A percentile compares a stretch with the other conserved stretches of the same genome.
Evolutionary conservation across 2,113 vertebrate genomes (phyloP).

Genomic region (Potamarius usumacintae): DNA sequence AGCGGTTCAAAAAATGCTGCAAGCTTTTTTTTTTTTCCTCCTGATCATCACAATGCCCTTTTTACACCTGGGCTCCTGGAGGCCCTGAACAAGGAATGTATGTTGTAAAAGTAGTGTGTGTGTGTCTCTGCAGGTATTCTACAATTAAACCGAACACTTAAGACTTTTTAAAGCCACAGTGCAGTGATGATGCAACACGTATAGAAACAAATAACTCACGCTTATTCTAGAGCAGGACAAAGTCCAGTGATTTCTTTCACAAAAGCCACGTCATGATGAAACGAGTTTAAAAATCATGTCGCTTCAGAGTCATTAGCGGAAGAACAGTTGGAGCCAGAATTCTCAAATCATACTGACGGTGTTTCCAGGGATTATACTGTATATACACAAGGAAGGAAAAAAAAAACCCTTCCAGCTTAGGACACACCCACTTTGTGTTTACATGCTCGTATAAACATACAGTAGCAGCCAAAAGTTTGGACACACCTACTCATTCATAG

Average conservation of each 20-base stretch:
- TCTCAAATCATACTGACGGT: not conserved
- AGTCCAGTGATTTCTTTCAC: not conserved
- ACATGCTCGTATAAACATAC: not conserved
- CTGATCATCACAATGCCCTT: slow-evolving; percentile 16
- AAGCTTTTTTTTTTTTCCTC: not conserved
- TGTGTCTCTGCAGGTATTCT: not conserved
- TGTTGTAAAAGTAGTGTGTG: not conserved
- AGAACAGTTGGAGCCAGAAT: not conserved
- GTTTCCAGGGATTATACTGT: not conserved
- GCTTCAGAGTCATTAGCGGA: not conserved
- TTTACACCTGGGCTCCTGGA: slow-evolving; percentile 34
- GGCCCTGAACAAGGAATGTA: not conserved
- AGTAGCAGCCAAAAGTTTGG: no score
- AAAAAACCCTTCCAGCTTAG: not conserved
- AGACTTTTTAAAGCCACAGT: not conserved
- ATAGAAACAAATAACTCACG: not conserved
- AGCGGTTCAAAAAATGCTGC: slow-evolving; percentile 1
- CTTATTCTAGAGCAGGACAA: not conserved
- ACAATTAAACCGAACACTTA: not conserved
- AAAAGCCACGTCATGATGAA: not conserved
- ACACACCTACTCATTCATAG: no score
- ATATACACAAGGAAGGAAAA: no score
- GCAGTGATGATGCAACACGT: not conserved
- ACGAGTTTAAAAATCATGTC: not conserved
- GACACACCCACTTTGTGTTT: not conserved